These are phyloP conservation scores for Vireo altiloquus DNA, from an alignment of 2,113 vertebrate species.

Conservation along the genomic window DNA sequence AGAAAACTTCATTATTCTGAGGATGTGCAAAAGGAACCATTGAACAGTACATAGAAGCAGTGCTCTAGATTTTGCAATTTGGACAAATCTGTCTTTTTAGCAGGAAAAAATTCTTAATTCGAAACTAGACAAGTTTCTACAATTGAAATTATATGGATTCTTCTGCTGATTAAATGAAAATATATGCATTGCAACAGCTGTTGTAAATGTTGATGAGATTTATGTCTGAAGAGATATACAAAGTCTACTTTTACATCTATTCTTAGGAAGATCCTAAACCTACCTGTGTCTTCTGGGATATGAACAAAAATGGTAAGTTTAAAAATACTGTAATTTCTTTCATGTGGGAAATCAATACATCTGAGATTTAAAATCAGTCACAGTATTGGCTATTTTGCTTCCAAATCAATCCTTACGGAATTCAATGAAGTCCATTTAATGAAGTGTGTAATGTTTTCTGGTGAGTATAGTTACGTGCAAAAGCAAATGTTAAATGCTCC, in stretches of 20 bases:
- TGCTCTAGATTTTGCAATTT: background rate
- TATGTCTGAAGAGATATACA: background rate
- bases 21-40: background rate
- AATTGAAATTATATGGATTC: background rate
- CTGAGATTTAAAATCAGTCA: background rate
- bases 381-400: background rate
- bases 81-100: background rate
- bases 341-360: background rate
- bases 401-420: background rate
- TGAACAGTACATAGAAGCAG: background rate
- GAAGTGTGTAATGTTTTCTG: background rate
- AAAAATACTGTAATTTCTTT: background rate
- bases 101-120: background rate
- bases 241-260: constrained; percentile 51
- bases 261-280: constrained; percentile 72
- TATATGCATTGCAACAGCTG: background rate
- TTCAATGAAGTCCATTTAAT: background rate
- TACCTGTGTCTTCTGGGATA: constrained; percentile 93
- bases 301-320: constrained; percentile 84
- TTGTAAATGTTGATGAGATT: background rate
- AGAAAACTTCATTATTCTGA: background rate
- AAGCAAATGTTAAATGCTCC: background rate
- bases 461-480: background rate
- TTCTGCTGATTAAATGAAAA: background rate
- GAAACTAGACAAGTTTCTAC: background rate